A percentile compares a stretch with the other conserved stretches of the same genome.
Conservation (phyloP, 2,888 invertebrate species). For the Automeris io region DNA sequence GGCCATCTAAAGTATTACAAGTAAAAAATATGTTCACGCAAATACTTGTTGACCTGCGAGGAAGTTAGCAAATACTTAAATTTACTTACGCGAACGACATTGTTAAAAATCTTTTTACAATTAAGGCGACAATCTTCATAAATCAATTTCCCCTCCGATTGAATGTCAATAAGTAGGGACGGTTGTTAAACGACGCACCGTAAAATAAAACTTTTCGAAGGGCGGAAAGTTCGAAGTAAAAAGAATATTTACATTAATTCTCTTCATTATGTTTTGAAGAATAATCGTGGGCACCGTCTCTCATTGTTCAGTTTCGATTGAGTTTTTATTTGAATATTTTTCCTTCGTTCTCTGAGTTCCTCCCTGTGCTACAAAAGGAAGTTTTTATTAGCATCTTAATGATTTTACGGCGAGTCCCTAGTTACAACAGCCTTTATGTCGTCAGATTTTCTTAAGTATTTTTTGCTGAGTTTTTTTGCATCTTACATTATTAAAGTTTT, state of each 20-base stretch:
- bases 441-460: slow-evolving; percentile 78
- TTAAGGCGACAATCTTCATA: slow-evolving; percentile 76
- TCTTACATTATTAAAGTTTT: slow-evolving; percentile 78
- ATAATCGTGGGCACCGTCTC: slow-evolving; percentile 74
- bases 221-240: slow-evolving; percentile 69
- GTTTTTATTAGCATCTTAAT: slow-evolving; percentile 79
- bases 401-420: slow-evolving; percentile 77
- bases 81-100: slow-evolving; percentile 25
- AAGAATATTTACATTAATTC: slow-evolving; percentile 79
- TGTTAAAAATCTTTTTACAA: slow-evolving; percentile 68
- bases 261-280: slow-evolving; percentile 79
- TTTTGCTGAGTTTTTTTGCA: slow-evolving; percentile 74
- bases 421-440: slow-evolving; percentile 78
- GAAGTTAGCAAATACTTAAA: slow-evolving; percentile 11
- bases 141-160: slow-evolving; percentile 77
- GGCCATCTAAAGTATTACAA: slow-evolving; percentile 14
- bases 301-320: slow-evolving; percentile 69
- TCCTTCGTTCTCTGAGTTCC: slow-evolving; percentile 60
- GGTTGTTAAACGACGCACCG: slow-evolving; percentile 74
- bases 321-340: slow-evolving; percentile 78
- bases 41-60: not conserved
- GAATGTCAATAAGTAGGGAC: slow-evolving; percentile 77
- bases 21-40: not conserved
- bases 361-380: slow-evolving; percentile 74
- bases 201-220: slow-evolving; percentile 77